Evolutionary conservation across 92 coral and sea anemone genomes (phyloP).

Genomic region (Isaurus tuberculatus): DNA sequence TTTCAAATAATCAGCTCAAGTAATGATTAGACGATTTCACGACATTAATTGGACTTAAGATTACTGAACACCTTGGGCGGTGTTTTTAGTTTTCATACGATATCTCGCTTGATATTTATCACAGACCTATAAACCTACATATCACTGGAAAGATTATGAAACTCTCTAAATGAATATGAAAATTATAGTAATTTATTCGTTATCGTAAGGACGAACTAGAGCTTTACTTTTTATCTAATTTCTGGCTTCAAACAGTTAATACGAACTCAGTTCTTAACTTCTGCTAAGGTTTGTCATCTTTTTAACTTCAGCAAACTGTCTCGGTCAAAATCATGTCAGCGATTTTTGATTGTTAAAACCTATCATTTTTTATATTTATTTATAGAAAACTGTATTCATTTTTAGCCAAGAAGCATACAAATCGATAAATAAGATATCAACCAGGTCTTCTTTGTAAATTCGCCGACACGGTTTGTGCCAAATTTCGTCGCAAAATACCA

Average conservation of each 20-base stretch:
- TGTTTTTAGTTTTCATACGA: no score
- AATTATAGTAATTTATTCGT: constrained; percentile 1
- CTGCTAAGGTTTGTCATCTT: not conserved
- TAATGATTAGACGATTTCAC: no score
- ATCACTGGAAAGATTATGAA: no score
- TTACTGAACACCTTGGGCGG: no score
- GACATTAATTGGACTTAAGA: no score
- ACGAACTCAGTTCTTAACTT: not conserved
- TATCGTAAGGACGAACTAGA: constrained; percentile 20
- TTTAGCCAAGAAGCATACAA: constrained; percentile 13
- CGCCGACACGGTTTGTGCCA: constrained; percentile 30
- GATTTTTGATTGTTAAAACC: constrained; percentile 17
- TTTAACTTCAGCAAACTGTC: not conserved
- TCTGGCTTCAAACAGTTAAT: not conserved
- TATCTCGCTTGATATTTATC: no score
- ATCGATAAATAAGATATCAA: constrained; percentile 19
- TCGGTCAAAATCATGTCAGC: constrained; percentile 7
- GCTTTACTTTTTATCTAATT: not conserved
- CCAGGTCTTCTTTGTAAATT: constrained; percentile 22
- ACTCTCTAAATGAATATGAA: constrained; percentile 11
- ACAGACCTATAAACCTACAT: no score
- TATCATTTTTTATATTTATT: constrained; percentile 15
- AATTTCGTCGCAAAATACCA: constrained; percentile 7
- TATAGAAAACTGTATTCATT: constrained; percentile 9
- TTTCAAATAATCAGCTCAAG: no score